These are phyloP conservation scores for Cephalopachus bancanus DNA, from an alignment of 2,797 vertebrate species.

Conservation along the genomic window DNA sequence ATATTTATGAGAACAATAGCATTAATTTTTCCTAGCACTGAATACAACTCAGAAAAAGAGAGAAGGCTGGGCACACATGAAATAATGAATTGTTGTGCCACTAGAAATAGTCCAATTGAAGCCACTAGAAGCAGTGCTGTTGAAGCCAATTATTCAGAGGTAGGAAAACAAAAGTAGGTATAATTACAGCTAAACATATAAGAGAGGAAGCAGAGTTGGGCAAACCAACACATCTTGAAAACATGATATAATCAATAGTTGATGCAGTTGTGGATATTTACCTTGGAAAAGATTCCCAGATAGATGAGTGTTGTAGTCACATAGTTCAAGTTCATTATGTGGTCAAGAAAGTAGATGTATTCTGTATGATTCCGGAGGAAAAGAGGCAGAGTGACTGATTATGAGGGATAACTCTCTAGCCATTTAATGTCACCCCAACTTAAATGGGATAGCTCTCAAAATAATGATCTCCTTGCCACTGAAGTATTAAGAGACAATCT, in stretches of 20 bases:
- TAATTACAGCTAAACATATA: conserved; percentile 29
- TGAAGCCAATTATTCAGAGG: conserved; percentile 18
- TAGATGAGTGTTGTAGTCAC: background rate
- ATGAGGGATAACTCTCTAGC: background rate
- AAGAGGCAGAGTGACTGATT: background rate
- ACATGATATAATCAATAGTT: background rate
- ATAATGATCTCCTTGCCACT: background rate
- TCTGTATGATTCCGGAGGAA: background rate
- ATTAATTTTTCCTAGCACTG: background rate
- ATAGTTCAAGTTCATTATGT: conserved; percentile 41
- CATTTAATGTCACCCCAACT: background rate
- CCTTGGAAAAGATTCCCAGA: background rate
- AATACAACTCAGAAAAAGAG: background rate
- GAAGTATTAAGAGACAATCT: background rate
- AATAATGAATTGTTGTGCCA: background rate
- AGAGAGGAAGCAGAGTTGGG: background rate
- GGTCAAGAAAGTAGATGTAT: background rate
- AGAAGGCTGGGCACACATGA: background rate
- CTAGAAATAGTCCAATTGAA: background rate
- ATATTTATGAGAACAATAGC: background rate
- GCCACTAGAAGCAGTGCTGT: background rate
- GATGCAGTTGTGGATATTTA: background rate
- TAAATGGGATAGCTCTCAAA: background rate
- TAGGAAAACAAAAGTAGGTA: conserved; percentile 24
- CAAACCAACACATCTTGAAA: conserved; percentile 28